A percentile compares a stretch with the other conserved stretches of the same genome.
Evolutionary conservation across 2,888 invertebrate genomes (phyloP).

Genomic region (Nudaria mundana): DNA sequence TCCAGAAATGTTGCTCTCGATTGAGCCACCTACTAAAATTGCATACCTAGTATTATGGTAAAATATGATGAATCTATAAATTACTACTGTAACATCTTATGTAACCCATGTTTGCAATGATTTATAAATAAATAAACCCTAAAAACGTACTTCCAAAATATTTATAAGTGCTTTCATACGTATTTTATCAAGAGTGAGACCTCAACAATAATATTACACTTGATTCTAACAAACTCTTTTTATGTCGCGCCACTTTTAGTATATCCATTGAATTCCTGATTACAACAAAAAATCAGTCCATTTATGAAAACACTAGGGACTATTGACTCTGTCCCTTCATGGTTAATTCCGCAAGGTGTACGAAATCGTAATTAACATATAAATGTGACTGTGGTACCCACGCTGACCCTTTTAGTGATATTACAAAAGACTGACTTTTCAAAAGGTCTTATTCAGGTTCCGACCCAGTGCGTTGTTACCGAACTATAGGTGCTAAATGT

Average conservation of each 20-base stretch:
- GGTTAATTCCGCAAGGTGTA: constrained; percentile 60
- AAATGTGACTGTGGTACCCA: constrained; percentile 54
- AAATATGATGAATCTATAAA: too few species aligned
- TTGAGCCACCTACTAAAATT: too few species aligned
- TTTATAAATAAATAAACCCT: too few species aligned
- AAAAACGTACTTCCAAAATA: too few species aligned
- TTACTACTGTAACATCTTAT: too few species aligned
- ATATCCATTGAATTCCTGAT: constrained; percentile 35
- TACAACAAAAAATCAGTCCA: constrained; percentile 32
- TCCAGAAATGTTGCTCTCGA: too few species aligned
- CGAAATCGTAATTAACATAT: constrained; percentile 73
- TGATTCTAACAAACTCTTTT: constrained; percentile 13
- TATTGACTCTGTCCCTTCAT: constrained; percentile 53
- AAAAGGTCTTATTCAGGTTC: constrained; percentile 54
- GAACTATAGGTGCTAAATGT: background rate
- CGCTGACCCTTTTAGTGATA: constrained; percentile 66
- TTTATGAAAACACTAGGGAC: constrained; percentile 39
- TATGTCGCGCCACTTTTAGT: constrained; percentile 28
- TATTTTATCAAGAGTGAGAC: too few species aligned
- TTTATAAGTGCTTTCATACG: too few species aligned
- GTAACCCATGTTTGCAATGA: too few species aligned
- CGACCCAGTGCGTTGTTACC: constrained; percentile 33
- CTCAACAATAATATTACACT: background rate
- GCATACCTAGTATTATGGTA: too few species aligned
- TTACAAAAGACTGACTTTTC: constrained; percentile 68